Base-by-base conservation (phyloP, 2,888 invertebrate genomes). In the Clepsis dumicolana region DNA sequence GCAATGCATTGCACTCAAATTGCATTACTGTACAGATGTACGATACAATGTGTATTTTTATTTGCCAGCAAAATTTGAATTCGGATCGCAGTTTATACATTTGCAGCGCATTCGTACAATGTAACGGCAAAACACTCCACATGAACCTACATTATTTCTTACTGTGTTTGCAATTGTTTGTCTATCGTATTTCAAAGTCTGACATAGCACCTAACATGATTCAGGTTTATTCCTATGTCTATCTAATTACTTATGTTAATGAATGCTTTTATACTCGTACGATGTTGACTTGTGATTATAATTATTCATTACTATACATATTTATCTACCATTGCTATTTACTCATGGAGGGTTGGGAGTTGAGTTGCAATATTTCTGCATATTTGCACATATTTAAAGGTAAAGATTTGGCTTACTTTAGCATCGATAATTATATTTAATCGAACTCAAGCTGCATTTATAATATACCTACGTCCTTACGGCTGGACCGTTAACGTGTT, bases 1-100 rank as follows among this genome's bases (percentile, higher is more conserved):
- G 86, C 86, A 84, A 75, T 86, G 86, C 86, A 84, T 76, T 86
- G 86, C 89, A 85, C 87, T 87, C 83, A 80, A 83, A 85, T 83
- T 84, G 87, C 87, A 86, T 78, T 81, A 78, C 81, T 61, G 72
- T 72, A 73, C 72, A 72, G 41, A 12, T 67, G 72, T 70, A 65
- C 75, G 61, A 35, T 66, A 66, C 75, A 54, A 48, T 66, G 59
- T 41, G 53, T 27, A 63, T 68, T 64, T 63, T 68, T 68, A 63
- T 59, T 44, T 68, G 52, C 64, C 41, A 64, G 32, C 54, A 52
- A 64, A 57, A 53, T 56, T 21, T 18, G 4, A 24, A 35, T 29
- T 62, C 29, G 12, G 44, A 41, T 61, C 16, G 35, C 7, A 24
- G 52, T 44, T 52, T 14, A 27, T 2, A 35, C 57, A 18, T n/a